A percentile compares a stretch with the other conserved stretches of the same genome.
phyloP scores from a whole-genome alignment of 2,797 vertebrate species.

The Rhinatrema bivittatum region DNA sequence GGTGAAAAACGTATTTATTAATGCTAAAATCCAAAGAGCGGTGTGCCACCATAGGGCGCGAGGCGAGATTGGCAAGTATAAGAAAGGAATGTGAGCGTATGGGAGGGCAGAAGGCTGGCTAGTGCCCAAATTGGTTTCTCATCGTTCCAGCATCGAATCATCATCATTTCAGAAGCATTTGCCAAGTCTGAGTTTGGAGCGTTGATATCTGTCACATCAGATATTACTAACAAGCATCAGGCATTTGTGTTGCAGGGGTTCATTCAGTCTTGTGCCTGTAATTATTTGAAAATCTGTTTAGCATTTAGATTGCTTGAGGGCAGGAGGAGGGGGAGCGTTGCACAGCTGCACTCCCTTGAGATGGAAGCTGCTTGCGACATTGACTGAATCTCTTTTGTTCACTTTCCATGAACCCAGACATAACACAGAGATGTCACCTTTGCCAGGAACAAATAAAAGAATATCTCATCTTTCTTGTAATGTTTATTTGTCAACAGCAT shows the following conservation, averaged over 20 bases:
- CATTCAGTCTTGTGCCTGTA: constrained; percentile 18
- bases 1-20: no score
- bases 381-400: constrained; percentile 24
- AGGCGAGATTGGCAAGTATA: no score
- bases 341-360: constrained; percentile 32
- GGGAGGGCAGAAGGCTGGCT: no score
- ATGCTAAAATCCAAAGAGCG: no score
- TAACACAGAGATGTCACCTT: constrained; percentile 27
- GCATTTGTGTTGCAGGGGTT: constrained; percentile 23
- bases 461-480: constrained; percentile 22
- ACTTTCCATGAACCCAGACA: constrained; percentile 23
- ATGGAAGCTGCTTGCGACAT: constrained; percentile 5
- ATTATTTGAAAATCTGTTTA: constrained; percentile 47
- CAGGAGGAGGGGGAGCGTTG: constrained; percentile 15
- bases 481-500: constrained; percentile 22
- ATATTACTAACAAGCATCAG: constrained; percentile 39
- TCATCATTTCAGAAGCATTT: not conserved
- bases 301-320: constrained; percentile 48
- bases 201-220: constrained; percentile 13
- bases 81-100: no score
- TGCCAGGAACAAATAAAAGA: constrained; percentile 15
- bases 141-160: not conserved
- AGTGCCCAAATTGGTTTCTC: not conserved
- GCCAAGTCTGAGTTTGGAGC: constrained; percentile 13
- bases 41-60: no score